phyloP scores from a whole-genome alignment of 2,888 invertebrate species.

The Rhaphigaster nebulosa region DNA sequence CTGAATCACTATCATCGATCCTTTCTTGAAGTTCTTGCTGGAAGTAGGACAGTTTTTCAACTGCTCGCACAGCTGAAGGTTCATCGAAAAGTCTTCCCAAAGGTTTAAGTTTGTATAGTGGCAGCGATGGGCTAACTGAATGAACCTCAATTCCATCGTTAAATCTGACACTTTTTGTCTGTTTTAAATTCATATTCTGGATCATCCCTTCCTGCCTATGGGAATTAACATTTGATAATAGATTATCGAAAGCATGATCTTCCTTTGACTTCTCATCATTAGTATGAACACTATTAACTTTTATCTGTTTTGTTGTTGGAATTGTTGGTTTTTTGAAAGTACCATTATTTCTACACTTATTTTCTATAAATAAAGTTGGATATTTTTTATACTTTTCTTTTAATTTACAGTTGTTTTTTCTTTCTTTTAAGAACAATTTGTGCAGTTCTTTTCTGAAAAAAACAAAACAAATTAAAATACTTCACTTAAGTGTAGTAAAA shows the following conservation, averaged over 20 bases:
- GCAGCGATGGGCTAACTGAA: conserved; percentile 23
- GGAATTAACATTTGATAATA: not conserved
- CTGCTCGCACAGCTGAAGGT: not conserved
- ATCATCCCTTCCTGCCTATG: not conserved
- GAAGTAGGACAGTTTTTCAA: not conserved
- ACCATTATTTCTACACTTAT: conserved; percentile 10
- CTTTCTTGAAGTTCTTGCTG: not conserved
- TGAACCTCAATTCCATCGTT: conserved; percentile 22
- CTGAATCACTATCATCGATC: conserved; percentile 25
- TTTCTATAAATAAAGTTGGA: conserved; percentile 9
- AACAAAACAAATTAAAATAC: not conserved
- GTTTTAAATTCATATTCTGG: not conserved
- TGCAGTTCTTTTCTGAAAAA: conserved; percentile 47
- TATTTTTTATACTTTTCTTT: conserved; percentile 37
- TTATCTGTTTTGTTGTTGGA: conserved; percentile 6
- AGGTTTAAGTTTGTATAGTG: conserved; percentile 27
- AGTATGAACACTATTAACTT: not conserved
- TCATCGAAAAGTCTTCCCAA: conserved; percentile 30
- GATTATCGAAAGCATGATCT: not conserved
- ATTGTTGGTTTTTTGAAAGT: not conserved
- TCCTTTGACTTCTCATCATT: not conserved
- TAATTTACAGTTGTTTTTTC: not conserved
- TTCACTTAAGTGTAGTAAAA: no score
- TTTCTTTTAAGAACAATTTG: conserved; percentile 26
- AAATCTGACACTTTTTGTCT: conserved; percentile 42